Evolutionary conservation across 2,888 invertebrate genomes (phyloP), one percentile per base, ranked within the genome.

Genomic region (Chesias legatella): DNA sequence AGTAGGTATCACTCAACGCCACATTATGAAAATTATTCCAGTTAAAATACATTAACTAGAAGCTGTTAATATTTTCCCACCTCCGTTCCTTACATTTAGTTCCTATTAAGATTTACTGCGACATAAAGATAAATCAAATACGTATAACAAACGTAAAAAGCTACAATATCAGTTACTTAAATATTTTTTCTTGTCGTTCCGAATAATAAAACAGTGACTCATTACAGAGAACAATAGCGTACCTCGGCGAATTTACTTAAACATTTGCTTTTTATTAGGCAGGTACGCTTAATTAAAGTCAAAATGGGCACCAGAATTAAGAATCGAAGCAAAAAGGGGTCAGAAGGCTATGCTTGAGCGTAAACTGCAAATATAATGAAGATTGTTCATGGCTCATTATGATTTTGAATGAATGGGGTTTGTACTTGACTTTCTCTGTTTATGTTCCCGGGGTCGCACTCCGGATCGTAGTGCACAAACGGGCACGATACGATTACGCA

Each of bases 331-430:
- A 78, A 80, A 80, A 78, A 73, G 70, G 67, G 73, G 70, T 75
- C 73, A 71, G 60, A 60, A 60, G 49, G 60, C 59, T 60, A 67
- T 67, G 72, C 63, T 67, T 68, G 68, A 71, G 68, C 66, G 73
- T 64, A 65, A 68, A 75, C 69, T 74, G 76, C 73, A 79, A 74
- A 76, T 80, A 79, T 75, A 77, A 69, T 68, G 73, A 74, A 71
- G 71, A 77, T 78, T 79, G 79, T 83, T 84, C 80, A 83, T 77
- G 83, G 79, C 77, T 81, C 78, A 83, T 85, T 85, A 83, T 73
- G 70, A 67, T 73, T 66, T 73, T 73, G 76, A 81, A 80, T 78
- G 73, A 78, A 79, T 73, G 75, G 73, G n/a, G n/a, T n/a, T n/a
- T n/a, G n/a, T 55, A 65, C 64, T 61, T 32, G 35, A 63, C 65